Percentiles rank a stretch among this genome's conserved stretches.
Evolutionary conservation across 1,140 invertebrate species (phyloP).

Genomic region (Matsumurasca onukii): DNA sequence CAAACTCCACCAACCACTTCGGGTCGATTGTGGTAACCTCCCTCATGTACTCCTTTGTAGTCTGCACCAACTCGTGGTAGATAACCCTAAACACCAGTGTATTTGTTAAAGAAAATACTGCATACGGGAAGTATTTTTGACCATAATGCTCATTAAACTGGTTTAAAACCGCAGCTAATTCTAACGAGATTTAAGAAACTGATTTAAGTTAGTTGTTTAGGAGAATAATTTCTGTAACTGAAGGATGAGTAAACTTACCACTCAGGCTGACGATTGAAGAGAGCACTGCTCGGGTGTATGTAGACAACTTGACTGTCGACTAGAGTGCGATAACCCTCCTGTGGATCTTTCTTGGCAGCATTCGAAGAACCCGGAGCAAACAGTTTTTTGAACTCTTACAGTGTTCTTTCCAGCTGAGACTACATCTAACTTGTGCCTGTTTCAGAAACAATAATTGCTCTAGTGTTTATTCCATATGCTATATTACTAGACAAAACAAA

Average conservation of each 20-base stretch:
- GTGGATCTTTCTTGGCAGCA: constrained; percentile 98
- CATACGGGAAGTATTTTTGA: background rate
- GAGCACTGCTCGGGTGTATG: constrained; percentile 96
- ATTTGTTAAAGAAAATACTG: background rate
- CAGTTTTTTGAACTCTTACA: constrained; percentile 94
- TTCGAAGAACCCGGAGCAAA: constrained; percentile 99
- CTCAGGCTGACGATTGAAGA: constrained; percentile 98
- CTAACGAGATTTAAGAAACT: no score
- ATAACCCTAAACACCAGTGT: constrained; percentile 73
- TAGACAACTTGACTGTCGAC: constrained; percentile 99
- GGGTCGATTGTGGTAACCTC: constrained; percentile 99
- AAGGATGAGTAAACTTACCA: constrained; percentile 63
- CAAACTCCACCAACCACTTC: constrained; percentile 99
- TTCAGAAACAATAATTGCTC: no score
- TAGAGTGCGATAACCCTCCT: constrained; percentile 97
- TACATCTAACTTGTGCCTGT: constrained; percentile 95
- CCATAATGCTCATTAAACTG: no score
- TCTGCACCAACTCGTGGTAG: constrained; percentile 98
- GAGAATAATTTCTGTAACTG: background rate
- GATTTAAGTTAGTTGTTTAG: no score
- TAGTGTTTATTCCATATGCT: no score
- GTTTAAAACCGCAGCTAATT: no score
- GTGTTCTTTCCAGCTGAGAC: constrained; percentile 96
- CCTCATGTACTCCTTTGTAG: constrained; percentile 99
- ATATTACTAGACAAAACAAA: constrained; percentile 24